phyloP scores from a whole-genome alignment of 2,113 vertebrate genomes.

The Epinephelus cyanopodus region DNA sequence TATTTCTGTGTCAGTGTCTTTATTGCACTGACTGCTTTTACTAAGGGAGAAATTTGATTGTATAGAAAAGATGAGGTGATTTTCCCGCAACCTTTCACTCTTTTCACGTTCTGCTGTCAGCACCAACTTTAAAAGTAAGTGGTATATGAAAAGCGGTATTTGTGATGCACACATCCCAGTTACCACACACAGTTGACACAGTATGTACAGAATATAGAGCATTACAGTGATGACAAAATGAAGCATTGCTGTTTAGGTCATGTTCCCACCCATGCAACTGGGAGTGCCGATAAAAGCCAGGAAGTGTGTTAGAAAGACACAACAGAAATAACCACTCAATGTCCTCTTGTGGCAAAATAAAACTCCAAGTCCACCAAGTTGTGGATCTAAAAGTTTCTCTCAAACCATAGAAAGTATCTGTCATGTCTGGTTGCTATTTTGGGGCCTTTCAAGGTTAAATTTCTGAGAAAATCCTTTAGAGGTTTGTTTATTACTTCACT shows the following conservation, averaged over 20 bases:
- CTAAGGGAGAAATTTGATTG: neutral
- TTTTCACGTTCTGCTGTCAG: no score
- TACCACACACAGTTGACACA: neutral
- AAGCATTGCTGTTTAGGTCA: neutral
- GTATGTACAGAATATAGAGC: neutral
- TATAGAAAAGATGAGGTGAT: no score
- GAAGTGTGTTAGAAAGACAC: slow-evolving; percentile 16
- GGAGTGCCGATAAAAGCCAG: slow-evolving; percentile 24
- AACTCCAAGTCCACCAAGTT: neutral
- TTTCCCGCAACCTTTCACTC: no score
- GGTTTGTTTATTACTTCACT: slow-evolving; percentile 20
- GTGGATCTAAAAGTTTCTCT: slow-evolving; percentile 4
- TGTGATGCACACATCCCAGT: neutral
- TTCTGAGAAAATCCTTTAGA: neutral
- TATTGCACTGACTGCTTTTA: neutral
- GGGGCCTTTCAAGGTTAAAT: slow-evolving; percentile 10
- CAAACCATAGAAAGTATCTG: slow-evolving; percentile 15
- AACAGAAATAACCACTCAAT: slow-evolving; percentile 37
- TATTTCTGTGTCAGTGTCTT: no score
- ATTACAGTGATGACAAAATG: neutral
- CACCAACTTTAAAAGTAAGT: no score
- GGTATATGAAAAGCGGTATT: no score
- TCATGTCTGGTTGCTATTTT: slow-evolving; percentile 46
- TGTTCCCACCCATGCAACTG: neutral
- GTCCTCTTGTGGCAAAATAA: slow-evolving; percentile 15